Evolutionary conservation across 2,113 vertebrate genomes (phyloP), one percentile per base, ranked within the genome.

Genomic region (Amphiprion ocellaris): DNA sequence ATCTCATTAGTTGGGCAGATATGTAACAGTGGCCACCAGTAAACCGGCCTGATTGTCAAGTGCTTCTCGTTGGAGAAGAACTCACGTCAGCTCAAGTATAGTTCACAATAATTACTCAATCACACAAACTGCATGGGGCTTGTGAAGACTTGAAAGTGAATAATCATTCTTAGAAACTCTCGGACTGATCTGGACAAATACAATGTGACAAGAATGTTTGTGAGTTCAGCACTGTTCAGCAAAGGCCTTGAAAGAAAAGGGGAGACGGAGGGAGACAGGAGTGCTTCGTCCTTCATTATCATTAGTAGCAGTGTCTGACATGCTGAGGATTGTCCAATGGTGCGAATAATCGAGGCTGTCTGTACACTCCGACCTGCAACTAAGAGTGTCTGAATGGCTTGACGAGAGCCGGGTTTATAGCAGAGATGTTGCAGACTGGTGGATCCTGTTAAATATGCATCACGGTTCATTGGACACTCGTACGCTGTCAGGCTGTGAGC

Each of bases 271-370:
- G 39, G 24, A 80, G 74, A 50, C 74, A 52, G 74, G 41, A 69
- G 55, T 8, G 68, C 39, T 78, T 74, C 59, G 60, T 83, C 87
- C 88, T 92, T 92, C 84, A 85, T 91, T 87, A 89, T 89, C 86
- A 90, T 91, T 87, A 90, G 77, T 54, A 67, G 66, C 69, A 23
- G 79, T 75, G 81, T 90, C 73, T 91, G 84, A 86, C 84, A 85
- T 76, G 86, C 74, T 82, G 85, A 11, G 74, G 87, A 81, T 87
- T 77, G 74, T 64, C 75, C 85, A 82, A 75, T 79, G 89, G 86
- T 70, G 89, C 88, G 60, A 83, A 75, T 90, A 92, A 92, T 91
- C 30, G 72, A 87, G 79, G 72, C 83, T 87, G 89, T 88, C 88
- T 70, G 78, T 61, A 69, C 64, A 55, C 81, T 77, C 59, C 76